Conservation (phyloP, 2,888 invertebrate genomes). For the Leptodirus hochenwartii region DNA sequence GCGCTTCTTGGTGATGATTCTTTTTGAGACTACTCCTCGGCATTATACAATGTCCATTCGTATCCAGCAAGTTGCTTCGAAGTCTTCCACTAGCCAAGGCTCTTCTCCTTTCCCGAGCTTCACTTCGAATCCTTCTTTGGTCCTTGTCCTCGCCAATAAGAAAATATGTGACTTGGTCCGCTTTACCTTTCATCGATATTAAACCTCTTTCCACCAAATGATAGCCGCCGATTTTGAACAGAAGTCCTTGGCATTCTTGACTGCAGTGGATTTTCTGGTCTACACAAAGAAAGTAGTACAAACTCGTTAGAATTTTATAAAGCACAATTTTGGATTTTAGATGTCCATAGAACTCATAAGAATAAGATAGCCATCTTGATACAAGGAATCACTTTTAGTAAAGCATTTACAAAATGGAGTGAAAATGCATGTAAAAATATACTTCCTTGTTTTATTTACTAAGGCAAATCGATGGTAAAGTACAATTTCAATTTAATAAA, state of each 20-base stretch:
- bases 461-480: too few species aligned
- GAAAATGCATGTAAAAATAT: too few species aligned
- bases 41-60: conserved; percentile 19
- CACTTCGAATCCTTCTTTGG: conserved; percentile 35
- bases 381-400: too few species aligned
- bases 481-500: too few species aligned
- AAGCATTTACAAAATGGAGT: too few species aligned
- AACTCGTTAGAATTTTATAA: conserved; percentile 1
- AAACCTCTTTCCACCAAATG: conserved; percentile 56
- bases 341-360: conserved; percentile 1
- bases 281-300: conserved; percentile 24
- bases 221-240: conserved; percentile 60
- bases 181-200: conserved; percentile 69
- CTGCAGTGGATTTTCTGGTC: conserved; percentile 75
- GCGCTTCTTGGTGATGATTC: conserved; percentile 37
- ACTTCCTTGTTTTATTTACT: too few species aligned
- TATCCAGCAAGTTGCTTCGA: conserved; percentile 15
- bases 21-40: conserved; percentile 55
- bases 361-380: too few species aligned
- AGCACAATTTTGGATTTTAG: not conserved
- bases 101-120: conserved; percentile 31
- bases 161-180: conserved; percentile 71
- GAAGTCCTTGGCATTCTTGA: conserved; percentile 44
- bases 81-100: conserved; percentile 23
- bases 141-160: conserved; percentile 53